phyloP scores from a whole-genome alignment of 2,113 vertebrate genomes.

The Saguinus imperator region DNA sequence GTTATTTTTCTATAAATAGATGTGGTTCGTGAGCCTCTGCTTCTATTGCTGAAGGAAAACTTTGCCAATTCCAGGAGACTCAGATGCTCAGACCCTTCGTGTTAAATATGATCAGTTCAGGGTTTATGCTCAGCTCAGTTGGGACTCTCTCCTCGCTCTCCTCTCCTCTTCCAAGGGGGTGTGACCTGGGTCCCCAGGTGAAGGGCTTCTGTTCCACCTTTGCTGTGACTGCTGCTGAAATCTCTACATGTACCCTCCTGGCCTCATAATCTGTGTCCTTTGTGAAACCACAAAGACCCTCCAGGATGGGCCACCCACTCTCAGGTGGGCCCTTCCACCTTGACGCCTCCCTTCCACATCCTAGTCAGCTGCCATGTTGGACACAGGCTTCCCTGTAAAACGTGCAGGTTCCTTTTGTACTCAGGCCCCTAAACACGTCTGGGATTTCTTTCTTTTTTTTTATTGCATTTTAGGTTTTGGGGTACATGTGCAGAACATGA shows the following conservation, averaged over 20 bases:
- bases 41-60: background rate
- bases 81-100: background rate
- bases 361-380: background rate
- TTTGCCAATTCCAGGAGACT: background rate
- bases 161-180: background rate
- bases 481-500: no score
- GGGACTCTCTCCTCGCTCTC: background rate
- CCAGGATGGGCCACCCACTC: background rate
- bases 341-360: background rate
- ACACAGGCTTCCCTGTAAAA: background rate
- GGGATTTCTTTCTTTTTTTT: background rate
- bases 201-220: background rate
- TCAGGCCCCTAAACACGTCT: background rate
- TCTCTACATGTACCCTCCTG: background rate
- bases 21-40: background rate
- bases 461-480: no score
- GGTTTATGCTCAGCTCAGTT: background rate
- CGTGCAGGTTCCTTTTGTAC: background rate
- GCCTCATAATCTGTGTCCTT: background rate
- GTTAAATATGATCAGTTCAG: rapidly evolving
- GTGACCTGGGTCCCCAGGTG: background rate
- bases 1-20: background rate
- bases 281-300: background rate
- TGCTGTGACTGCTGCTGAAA: background rate
- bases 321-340: no score